Evolutionary conservation across 2,888 invertebrate species (phyloP).

Genomic region (Barypeithes pellucidus): DNA sequence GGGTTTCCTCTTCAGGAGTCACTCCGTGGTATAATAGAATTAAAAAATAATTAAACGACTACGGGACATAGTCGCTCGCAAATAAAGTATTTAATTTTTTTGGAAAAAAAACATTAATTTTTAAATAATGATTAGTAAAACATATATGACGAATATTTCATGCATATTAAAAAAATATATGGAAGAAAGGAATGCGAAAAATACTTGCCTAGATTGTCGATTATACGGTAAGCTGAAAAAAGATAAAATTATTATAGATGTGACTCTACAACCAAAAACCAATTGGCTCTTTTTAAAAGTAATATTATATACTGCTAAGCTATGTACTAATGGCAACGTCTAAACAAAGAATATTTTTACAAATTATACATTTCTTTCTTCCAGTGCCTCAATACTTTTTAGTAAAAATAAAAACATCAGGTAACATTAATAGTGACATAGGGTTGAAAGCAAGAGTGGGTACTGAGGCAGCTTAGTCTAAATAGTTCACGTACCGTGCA

Average conservation of each 20-base stretch:
- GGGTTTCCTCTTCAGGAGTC: too few relatives aligned
- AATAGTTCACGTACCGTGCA: conserved; percentile 33
- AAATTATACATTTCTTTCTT: conserved; percentile 57
- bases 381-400: conserved; percentile 47
- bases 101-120: too few relatives aligned
- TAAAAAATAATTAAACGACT: too few relatives aligned
- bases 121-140: not conserved
- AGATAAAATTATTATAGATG: conserved; percentile 50
- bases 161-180: conserved; percentile 42
- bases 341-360: conserved; percentile 47
- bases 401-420: conserved; percentile 8
- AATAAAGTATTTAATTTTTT: not conserved
- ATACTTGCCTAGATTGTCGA: conserved; percentile 59
- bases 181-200: conserved; percentile 58
- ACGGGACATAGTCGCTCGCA: too few relatives aligned
- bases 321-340: conserved; percentile 37
- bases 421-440: conserved; percentile 38
- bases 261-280: conserved; percentile 29
- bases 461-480: conserved; percentile 31
- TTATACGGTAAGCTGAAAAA: conserved; percentile 58
- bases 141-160: conserved; percentile 38
- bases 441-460: conserved; percentile 27
- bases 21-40: too few relatives aligned
- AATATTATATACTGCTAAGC: conserved; percentile 29
- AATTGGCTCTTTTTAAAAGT: conserved; percentile 26